A percentile compares a stretch with the other conserved stretches of the same genome.
These are phyloP conservation scores for Mesitornis unicolor DNA, from an alignment of 2,113 vertebrate species.

Conservation along the genomic window DNA sequence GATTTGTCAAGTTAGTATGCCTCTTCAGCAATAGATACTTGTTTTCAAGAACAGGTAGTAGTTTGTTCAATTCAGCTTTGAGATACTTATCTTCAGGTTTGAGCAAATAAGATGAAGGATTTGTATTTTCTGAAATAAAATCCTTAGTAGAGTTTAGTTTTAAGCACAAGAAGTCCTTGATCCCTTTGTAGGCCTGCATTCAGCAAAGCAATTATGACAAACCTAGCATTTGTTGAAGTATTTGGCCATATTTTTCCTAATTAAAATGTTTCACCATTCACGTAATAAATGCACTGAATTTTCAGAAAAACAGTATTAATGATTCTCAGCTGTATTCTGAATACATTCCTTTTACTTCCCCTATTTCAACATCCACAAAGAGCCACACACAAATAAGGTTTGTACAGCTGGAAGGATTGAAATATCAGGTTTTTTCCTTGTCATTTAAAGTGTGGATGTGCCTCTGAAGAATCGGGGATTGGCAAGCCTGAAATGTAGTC, in stretches of 20 bases:
- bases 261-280: slow-evolving; percentile 4
- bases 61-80: background rate
- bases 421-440: background rate
- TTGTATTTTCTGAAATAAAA: background rate
- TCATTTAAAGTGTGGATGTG: background rate
- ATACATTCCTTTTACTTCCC: background rate
- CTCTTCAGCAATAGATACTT: background rate
- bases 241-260: background rate
- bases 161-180: background rate
- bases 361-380: slow-evolving; percentile 19
- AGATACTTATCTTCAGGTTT: background rate
- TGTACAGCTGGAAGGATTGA: slow-evolving; percentile 48
- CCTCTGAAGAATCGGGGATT: background rate
- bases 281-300: slow-evolving; percentile 24
- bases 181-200: background rate
- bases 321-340: slow-evolving; percentile 49
- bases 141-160: background rate
- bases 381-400: slow-evolving; percentile 52
- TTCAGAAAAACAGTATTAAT: slow-evolving; percentile 36
- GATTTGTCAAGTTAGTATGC: background rate
- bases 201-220: background rate
- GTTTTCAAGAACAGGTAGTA: background rate
- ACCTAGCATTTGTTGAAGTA: background rate
- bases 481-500: background rate
- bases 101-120: background rate